These are phyloP conservation scores for Trogon melanurus DNA, from an alignment of 2,113 vertebrate species.

Conservation along the genomic window DNA sequence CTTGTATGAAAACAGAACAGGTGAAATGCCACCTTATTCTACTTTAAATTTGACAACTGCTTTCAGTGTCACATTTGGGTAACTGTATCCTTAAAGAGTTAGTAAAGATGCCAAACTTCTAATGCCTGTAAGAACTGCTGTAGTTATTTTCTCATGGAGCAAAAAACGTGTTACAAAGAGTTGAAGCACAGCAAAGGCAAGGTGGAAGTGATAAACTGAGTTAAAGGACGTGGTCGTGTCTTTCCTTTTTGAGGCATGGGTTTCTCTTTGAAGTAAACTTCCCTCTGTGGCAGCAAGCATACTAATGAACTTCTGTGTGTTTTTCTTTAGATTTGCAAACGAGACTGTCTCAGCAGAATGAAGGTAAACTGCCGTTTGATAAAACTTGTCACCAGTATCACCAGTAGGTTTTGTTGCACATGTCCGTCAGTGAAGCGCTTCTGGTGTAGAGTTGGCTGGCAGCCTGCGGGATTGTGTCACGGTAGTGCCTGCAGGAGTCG, in stretches of 20 bases:
- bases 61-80: neutral
- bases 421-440: neutral
- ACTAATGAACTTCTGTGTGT: conserved; percentile 5
- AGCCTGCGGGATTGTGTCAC: neutral
- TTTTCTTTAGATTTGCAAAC: conserved; percentile 84
- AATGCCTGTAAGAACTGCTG: neutral
- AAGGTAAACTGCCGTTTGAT: conserved; percentile 77
- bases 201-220: neutral
- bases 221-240: neutral
- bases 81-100: neutral
- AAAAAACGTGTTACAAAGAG: neutral
- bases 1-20: neutral
- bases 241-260: neutral
- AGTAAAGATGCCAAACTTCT: neutral
- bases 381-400: neutral
- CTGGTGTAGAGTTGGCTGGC: neutral
- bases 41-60: neutral
- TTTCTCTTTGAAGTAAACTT: neutral
- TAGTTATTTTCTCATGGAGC: neutral
- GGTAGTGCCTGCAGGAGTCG: neutral
- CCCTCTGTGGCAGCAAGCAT: neutral
- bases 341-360: conserved; percentile 84
- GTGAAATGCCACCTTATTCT: neutral
- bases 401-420: neutral
- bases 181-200: neutral